Evolutionary conservation across 1,140 invertebrate species (phyloP).

Genomic region (Bilobella aurantiaca): DNA sequence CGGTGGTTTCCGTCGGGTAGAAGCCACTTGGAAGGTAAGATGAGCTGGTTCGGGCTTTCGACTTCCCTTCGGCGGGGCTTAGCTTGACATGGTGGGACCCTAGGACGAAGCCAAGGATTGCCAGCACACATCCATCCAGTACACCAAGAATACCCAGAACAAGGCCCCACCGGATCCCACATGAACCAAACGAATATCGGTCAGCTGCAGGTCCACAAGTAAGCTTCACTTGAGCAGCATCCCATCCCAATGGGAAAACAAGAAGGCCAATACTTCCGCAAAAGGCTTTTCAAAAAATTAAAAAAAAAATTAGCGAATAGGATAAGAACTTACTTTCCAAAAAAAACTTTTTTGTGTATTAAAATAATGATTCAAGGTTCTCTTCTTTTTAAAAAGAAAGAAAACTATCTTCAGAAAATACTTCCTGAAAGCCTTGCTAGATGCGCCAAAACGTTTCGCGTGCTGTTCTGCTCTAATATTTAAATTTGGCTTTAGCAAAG

Average conservation of each 20-base stretch:
- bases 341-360: too few relatives aligned
- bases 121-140: conserved; percentile 76
- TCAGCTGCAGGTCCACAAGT: conserved; percentile 74
- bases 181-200: conserved; percentile 64
- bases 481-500: too few relatives aligned
- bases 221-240: conserved; percentile 63
- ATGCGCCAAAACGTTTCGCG: too few relatives aligned
- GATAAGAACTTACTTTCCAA: too few relatives aligned
- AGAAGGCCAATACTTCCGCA: conserved; percentile 71
- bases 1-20: conserved; percentile 46
- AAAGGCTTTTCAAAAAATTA: conserved; percentile 54
- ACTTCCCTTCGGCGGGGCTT: conserved; percentile 51
- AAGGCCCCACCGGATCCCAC: conserved; percentile 89
- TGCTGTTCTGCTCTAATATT: too few relatives aligned
- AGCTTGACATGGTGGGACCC: conserved; percentile 75
- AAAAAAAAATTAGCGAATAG: conserved; percentile 11
- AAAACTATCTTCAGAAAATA: too few relatives aligned
- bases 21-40: conserved; percentile 40
- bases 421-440: too few relatives aligned
- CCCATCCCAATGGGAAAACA: conserved; percentile 89
- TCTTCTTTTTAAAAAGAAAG: too few relatives aligned
- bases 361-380: too few relatives aligned
- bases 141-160: conserved; percentile 83
- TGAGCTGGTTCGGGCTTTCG: conserved; percentile 19
- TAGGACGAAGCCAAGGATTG: conserved; percentile 84